Percentiles rank a stretch among this genome's conserved stretches.
Evolutionary conservation across 2,888 invertebrate genomes (phyloP).

Genomic region (Laspeyria flexula): DNA sequence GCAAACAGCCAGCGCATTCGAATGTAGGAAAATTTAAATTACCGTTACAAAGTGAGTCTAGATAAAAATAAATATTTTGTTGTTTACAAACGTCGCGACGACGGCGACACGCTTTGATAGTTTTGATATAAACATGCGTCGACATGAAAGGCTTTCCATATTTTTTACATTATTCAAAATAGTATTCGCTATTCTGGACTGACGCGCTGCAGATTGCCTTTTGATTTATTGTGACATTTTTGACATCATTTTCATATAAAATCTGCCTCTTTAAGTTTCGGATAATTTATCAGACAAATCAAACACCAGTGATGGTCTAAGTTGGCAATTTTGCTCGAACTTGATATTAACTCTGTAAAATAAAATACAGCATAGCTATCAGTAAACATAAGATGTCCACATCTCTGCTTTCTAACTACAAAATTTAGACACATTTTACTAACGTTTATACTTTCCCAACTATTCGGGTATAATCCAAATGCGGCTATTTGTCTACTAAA

Average conservation of each 20-base stretch:
- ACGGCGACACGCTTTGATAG: constrained; percentile 12
- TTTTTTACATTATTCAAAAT: not conserved
- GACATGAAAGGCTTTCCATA: not conserved
- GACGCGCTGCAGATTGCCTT: not conserved
- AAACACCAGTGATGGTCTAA: too few species aligned
- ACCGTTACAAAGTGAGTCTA: constrained; percentile 36
- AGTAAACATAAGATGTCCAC: too few species aligned
- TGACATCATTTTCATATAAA: too few species aligned
- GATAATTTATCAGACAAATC: too few species aligned
- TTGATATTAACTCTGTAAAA: too few species aligned
- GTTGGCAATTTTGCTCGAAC: too few species aligned
- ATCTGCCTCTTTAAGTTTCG: too few species aligned
- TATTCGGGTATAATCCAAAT: too few species aligned
- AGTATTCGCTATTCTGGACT: not conserved
- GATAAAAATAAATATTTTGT: constrained; percentile 41
- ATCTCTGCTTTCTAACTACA: too few species aligned
- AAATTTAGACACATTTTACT: too few species aligned
- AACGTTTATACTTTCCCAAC: too few species aligned
- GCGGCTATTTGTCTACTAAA: not conserved
- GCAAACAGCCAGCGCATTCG: constrained; percentile 47
- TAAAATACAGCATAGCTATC: too few species aligned
- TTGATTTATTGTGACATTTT: not conserved
- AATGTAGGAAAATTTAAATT: constrained; percentile 41
- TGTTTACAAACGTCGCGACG: constrained; percentile 36
- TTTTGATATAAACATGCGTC: constrained; percentile 27